Evolutionary conservation across 2,888 invertebrate species (phyloP).

Genomic region (Idaea dimidiata): DNA sequence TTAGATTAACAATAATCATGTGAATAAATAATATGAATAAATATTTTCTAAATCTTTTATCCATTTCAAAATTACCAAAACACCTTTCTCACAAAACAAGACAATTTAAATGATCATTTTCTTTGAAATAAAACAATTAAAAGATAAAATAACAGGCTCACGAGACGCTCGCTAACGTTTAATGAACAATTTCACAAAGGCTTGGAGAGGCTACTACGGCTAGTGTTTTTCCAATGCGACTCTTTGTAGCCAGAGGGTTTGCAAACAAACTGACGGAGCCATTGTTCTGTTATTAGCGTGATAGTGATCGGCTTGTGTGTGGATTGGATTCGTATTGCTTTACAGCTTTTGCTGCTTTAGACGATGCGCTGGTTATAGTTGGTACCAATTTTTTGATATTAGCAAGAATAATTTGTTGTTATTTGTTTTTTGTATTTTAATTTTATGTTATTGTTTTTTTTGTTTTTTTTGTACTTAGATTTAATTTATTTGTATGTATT

Average conservation of each 20-base stretch:
- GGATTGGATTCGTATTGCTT: background rate
- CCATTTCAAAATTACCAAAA: background rate
- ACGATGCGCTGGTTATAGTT: background rate
- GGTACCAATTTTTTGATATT: too few relatives aligned
- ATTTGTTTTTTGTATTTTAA: too few relatives aligned
- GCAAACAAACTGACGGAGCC: background rate
- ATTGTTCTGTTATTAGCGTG: background rate
- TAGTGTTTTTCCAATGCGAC: background rate
- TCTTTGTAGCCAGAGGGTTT: background rate
- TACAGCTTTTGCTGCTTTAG: background rate
- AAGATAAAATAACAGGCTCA: background rate
- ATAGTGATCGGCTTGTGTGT: background rate
- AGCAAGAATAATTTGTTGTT: too few relatives aligned
- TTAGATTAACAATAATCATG: too few relatives aligned
- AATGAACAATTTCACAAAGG: slow-evolving; percentile 26
- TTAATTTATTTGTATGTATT: too few relatives aligned
- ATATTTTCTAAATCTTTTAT: too few relatives aligned
- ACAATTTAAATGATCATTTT: background rate
- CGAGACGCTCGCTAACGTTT: slow-evolving; percentile 8
- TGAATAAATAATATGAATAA: too few relatives aligned
- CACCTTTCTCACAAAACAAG: background rate
- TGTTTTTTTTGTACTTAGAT: too few relatives aligned
- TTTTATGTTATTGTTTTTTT: too few relatives aligned
- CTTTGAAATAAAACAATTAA: background rate
- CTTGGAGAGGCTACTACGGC: slow-evolving; percentile 20